Conservation (phyloP, 1,140 invertebrate species). For the Habropoda laboriosa region DNA sequence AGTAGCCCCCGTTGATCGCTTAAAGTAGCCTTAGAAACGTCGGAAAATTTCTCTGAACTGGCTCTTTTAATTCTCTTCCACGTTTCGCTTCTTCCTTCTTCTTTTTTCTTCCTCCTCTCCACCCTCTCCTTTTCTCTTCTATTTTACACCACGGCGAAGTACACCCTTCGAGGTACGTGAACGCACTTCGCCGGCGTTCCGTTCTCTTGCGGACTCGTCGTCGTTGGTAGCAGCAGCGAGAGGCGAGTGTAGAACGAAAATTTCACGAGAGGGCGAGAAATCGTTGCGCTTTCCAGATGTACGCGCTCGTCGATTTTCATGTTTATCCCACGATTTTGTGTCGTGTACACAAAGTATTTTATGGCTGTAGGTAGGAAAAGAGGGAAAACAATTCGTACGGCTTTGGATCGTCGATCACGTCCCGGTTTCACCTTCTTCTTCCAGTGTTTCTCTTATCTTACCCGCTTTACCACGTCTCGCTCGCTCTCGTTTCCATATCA, state of each 20-base stretch:
- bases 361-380: background rate
- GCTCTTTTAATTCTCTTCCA: slow-evolving; percentile 8
- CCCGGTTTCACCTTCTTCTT: background rate
- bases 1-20: too few relatives aligned
- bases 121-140: background rate
- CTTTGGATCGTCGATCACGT: background rate
- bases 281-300: too few relatives aligned
- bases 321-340: background rate
- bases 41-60: background rate
- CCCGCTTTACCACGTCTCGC: background rate
- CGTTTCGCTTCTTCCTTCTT: background rate
- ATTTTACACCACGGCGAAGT: background rate
- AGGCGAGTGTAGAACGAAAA: too few relatives aligned
- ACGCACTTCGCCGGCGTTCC: background rate
- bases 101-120: background rate
- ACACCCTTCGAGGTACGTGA: background rate
- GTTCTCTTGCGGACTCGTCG: background rate
- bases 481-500: background rate
- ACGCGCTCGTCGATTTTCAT: too few relatives aligned
- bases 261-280: too few relatives aligned
- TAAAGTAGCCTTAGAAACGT: background rate
- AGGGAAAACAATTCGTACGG: background rate
- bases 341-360: background rate
- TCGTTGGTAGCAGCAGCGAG: too few relatives aligned
- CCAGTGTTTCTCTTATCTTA: background rate